Evolutionary conservation across 2,113 vertebrate species (phyloP).

Genomic region (Gymnarchus niloticus): DNA sequence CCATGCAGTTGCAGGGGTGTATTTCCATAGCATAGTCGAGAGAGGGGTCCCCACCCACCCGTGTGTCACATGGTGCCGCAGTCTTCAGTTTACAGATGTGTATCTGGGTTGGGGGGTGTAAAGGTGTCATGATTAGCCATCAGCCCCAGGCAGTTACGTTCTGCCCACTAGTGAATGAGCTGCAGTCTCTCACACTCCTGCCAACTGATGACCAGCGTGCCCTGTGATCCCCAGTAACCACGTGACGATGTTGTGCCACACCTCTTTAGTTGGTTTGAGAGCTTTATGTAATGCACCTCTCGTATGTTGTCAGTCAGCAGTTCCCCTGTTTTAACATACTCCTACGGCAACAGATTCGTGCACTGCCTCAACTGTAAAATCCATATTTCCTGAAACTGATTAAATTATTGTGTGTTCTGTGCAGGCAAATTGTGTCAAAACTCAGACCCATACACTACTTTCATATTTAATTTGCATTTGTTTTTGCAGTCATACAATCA

Average conservation of each 20-base stretch:
- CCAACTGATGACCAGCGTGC: not conserved
- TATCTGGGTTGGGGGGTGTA: not conserved
- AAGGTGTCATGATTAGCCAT: not conserved
- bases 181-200: not conserved
- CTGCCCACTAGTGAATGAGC: not conserved
- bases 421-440: not conserved
- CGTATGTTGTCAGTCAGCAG: not conserved
- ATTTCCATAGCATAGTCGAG: not conserved
- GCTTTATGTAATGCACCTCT: not conserved
- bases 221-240: not conserved
- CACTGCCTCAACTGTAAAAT: not conserved
- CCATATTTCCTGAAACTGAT: not conserved
- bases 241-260: not conserved
- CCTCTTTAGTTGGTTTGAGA: not conserved
- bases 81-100: not conserved
- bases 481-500: conserved; percentile 17
- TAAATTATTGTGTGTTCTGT: not conserved
- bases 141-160: not conserved
- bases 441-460: not conserved
- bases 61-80: not conserved
- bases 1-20: no score
- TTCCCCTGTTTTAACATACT: not conserved
- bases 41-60: not conserved
- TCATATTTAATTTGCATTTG: conserved; percentile 18
- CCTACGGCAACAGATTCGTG: not conserved